Evolutionary conservation across 2,888 invertebrate species (phyloP).

Genomic region (Dinocampus coccinellae): DNA sequence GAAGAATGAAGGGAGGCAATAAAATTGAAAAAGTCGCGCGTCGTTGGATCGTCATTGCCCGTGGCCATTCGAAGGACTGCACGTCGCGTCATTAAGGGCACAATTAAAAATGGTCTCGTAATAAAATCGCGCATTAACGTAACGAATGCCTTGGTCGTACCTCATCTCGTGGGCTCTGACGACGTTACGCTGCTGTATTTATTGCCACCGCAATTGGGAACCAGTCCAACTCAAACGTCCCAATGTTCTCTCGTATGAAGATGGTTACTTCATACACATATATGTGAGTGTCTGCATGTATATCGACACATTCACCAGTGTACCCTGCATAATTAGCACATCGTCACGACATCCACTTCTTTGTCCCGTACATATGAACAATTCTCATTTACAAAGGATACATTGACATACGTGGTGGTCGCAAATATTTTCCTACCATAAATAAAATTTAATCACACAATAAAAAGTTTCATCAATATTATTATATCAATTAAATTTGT

Average conservation of each 20-base stretch:
- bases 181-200: constrained; percentile 58
- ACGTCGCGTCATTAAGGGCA: constrained; percentile 58
- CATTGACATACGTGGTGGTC: constrained; percentile 32
- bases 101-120: constrained; percentile 65
- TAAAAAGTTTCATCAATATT: constrained; percentile 51
- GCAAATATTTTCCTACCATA: constrained; percentile 42
- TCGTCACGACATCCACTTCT: constrained; percentile 39
- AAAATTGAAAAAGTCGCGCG: constrained; percentile 22
- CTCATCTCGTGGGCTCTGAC: constrained; percentile 54
- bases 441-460: constrained; percentile 61
- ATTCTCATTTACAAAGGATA: constrained; percentile 36
- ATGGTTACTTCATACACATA: constrained; percentile 6
- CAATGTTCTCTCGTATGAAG: constrained; percentile 38
- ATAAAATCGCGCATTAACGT: constrained; percentile 67
- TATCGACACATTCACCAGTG: not conserved
- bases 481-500: constrained; percentile 9
- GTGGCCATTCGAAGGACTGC: constrained; percentile 43
- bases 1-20: constrained; percentile 18
- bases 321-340: constrained; percentile 53
- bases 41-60: constrained; percentile 11
- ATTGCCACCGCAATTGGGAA: constrained; percentile 66
- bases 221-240: constrained; percentile 61
- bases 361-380: constrained; percentile 31
- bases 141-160: constrained; percentile 53
- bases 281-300: not conserved